phyloP scores from a whole-genome alignment of 2,888 invertebrate species.

The Volucella bombylans region DNA sequence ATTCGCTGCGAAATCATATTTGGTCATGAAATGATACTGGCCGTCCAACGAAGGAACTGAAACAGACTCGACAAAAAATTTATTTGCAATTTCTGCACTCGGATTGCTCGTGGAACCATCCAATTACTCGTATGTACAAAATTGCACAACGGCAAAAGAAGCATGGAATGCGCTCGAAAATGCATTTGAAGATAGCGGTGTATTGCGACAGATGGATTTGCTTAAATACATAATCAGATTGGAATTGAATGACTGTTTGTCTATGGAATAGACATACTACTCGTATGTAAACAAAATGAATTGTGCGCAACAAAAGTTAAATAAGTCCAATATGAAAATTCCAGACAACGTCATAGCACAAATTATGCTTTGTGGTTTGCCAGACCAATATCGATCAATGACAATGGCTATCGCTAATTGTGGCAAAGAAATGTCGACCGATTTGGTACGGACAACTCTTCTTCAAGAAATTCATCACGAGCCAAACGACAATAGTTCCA shows the following conservation, averaged over 20 bases:
- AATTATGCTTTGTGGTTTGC: constrained; percentile 44
- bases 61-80: constrained; percentile 57
- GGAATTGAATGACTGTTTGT: constrained; percentile 32
- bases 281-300: no score
- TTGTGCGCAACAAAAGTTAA: constrained; percentile 44
- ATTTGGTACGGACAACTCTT: constrained; percentile 46
- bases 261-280: no score
- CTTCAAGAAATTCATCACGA: constrained; percentile 42
- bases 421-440: constrained; percentile 35
- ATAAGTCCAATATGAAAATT: constrained; percentile 50
- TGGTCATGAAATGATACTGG: constrained; percentile 46
- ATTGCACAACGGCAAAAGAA: constrained; percentile 45
- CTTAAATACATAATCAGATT: constrained; percentile 48
- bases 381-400: constrained; percentile 57
- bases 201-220: constrained; percentile 58
- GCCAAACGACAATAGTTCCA: constrained; percentile 8
- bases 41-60: constrained; percentile 54
- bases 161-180: constrained; percentile 48
- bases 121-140: constrained; percentile 53
- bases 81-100: constrained; percentile 61
- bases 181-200: constrained; percentile 53
- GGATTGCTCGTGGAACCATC: constrained; percentile 36
- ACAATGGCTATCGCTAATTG: constrained; percentile 40
- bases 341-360: constrained; percentile 40
- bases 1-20: constrained; percentile 38